phyloP scores from a whole-genome alignment of 1,140 invertebrate genomes.

The Spodoptera litura region DNA sequence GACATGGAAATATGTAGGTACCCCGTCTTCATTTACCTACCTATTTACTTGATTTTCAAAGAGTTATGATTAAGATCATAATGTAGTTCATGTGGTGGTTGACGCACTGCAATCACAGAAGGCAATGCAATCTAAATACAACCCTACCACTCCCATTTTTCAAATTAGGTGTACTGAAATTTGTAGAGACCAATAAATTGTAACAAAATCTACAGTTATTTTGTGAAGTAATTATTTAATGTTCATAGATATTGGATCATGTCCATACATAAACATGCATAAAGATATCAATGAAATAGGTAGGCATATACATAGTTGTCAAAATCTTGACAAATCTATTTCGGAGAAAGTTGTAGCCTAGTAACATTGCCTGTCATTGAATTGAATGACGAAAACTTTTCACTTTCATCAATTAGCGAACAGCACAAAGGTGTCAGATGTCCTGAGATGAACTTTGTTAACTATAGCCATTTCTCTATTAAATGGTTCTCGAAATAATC shows the following conservation, averaged over 20 bases:
- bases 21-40: no score
- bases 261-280: background rate
- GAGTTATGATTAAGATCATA: no score
- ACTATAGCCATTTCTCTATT: constrained; percentile 43
- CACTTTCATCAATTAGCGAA: constrained; percentile 49
- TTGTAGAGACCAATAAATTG: no score
- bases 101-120: no score
- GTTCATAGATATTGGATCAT: background rate
- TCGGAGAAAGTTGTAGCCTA: constrained; percentile 31
- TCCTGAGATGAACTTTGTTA: constrained; percentile 39
- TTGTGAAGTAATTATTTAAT: no score
- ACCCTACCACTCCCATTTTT: no score
- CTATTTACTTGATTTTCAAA: no score
- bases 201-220: no score
- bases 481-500: constrained; percentile 24
- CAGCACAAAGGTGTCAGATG: constrained; percentile 24
- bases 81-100: no score
- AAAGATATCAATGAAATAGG: background rate
- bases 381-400: constrained; percentile 44
- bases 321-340: constrained; percentile 32
- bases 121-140: no score
- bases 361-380: constrained; percentile 18
- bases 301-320: background rate
- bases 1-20: no score
- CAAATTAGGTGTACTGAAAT: no score